Percentiles rank a stretch among this genome's conserved stretches.
Evolutionary conservation across 1,140 invertebrate species (phyloP).

Genomic region (Homarus americanus): DNA sequence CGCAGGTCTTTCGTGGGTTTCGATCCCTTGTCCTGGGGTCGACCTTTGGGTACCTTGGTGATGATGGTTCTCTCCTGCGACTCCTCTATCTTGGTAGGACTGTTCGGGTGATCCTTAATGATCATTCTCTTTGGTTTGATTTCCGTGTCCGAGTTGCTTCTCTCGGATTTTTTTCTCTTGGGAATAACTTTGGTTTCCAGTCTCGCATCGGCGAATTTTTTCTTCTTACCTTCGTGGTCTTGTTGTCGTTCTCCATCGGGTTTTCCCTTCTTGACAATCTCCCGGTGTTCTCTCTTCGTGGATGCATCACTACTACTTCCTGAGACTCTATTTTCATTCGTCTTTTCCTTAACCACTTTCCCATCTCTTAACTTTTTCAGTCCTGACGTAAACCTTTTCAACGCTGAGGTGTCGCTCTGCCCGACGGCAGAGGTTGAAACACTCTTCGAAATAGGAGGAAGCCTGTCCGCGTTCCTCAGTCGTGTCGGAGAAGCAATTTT

Average conservation of each 20-base stretch:
- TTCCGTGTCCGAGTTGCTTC: constrained; percentile 32
- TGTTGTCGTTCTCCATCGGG: background rate
- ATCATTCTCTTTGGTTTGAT: constrained; percentile 45
- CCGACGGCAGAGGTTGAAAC: background rate
- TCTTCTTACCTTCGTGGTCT: background rate
- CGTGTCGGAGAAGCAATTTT: constrained; percentile 31
- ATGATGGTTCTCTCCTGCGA: background rate
- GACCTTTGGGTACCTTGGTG: background rate
- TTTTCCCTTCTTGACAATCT: background rate
- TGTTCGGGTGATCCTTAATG: background rate
- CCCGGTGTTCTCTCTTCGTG: background rate
- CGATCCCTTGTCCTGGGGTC: background rate
- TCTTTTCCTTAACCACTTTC: constrained; percentile 11
- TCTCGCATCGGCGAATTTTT: background rate
- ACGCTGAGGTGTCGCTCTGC: background rate
- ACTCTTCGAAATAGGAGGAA: constrained; percentile 23
- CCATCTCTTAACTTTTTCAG: constrained; percentile 14
- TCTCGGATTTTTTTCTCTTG: constrained; percentile 43
- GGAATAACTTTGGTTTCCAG: constrained; percentile 23
- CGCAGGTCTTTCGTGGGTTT: background rate
- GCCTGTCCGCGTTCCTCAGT: constrained; percentile 23
- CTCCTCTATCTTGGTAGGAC: background rate
- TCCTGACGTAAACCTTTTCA: background rate
- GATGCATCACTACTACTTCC: background rate
- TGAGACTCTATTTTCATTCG: background rate